Evolutionary conservation across 2,888 invertebrate species (phyloP).

Genomic region (Dione juno): DNA sequence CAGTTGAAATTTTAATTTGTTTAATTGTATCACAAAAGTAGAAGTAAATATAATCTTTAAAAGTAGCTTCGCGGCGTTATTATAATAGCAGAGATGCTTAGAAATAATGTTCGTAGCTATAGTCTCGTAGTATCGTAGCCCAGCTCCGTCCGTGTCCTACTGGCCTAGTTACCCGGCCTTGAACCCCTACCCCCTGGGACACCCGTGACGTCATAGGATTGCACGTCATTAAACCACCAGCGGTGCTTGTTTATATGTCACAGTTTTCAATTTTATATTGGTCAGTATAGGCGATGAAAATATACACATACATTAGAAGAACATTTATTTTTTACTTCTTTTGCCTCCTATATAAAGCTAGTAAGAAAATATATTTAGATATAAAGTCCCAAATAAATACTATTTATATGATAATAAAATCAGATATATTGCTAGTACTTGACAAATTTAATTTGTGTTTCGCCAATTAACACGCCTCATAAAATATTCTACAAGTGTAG

Average conservation of each 20-base stretch:
- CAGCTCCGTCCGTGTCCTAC: slow-evolving; percentile 69
- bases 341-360: neutral
- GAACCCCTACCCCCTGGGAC: slow-evolving; percentile 65
- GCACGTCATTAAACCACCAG: slow-evolving; percentile 18
- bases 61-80: slow-evolving; percentile 4
- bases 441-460: no score
- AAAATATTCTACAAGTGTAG: no score
- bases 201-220: slow-evolving; percentile 68
- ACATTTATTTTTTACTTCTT: no score
- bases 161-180: slow-evolving; percentile 79
- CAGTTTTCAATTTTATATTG: neutral
- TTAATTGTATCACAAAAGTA: neutral
- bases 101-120: slow-evolving; percentile 35
- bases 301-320: neutral
- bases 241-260: neutral
- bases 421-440: no score
- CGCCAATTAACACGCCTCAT: no score
- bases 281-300: neutral
- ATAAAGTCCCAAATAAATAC: no score
- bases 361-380: neutral
- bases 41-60: neutral
- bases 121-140: slow-evolving; percentile 51
- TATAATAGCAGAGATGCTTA: slow-evolving; percentile 16
- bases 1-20: no score
- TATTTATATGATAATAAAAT: no score